Evolutionary conservation across 2,113 vertebrate genomes (phyloP).

Genomic region (Nerophis lumbriciformis): DNA sequence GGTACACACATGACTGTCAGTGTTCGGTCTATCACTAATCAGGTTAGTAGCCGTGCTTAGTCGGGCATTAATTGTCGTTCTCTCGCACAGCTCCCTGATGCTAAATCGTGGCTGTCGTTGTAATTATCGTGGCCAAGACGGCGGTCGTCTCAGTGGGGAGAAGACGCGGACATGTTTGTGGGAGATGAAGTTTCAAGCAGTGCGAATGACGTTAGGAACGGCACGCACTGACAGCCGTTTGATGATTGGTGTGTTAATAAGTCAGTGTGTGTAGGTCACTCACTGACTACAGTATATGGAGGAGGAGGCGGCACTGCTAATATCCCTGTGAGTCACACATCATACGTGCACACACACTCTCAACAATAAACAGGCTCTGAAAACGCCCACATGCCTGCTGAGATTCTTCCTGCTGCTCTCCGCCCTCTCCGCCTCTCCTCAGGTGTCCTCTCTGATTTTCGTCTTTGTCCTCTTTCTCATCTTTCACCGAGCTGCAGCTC

Average conservation of each 20-base stretch:
- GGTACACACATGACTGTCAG: not conserved
- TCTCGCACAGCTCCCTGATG: constrained; percentile 66
- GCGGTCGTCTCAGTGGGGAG: constrained; percentile 54
- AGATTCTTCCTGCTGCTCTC: constrained; percentile 20
- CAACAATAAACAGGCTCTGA: constrained; percentile 30
- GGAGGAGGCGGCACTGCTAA: constrained; percentile 19
- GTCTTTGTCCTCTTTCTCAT: constrained; percentile 17
- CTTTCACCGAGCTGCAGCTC: constrained; percentile 2
- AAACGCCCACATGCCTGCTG: constrained; percentile 30
- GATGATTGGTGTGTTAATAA: constrained; percentile 10
- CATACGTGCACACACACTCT: constrained; percentile 7
- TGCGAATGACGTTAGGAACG: too few relatives aligned
- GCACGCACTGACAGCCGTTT: constrained; percentile 43
- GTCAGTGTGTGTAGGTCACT: constrained; percentile 9
- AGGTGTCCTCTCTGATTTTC: constrained; percentile 19
- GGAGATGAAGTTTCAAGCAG: constrained; percentile 12
- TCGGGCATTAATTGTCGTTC: constrained; percentile 77
- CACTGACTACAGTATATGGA: constrained; percentile 24
- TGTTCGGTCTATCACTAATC: constrained; percentile 51
- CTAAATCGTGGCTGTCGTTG: constrained; percentile 72
- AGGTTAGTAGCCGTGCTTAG: constrained; percentile 75
- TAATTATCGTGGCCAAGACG: constrained; percentile 56
- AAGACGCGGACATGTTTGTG: constrained; percentile 27
- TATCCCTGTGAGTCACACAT: constrained; percentile 45
- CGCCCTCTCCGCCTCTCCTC: constrained; percentile 9